A percentile compares a stretch with the other conserved stretches of the same genome.
These are phyloP conservation scores for Malachius bipustulatus DNA, from an alignment of 2,888 invertebrate species.

Conservation along the genomic window DNA sequence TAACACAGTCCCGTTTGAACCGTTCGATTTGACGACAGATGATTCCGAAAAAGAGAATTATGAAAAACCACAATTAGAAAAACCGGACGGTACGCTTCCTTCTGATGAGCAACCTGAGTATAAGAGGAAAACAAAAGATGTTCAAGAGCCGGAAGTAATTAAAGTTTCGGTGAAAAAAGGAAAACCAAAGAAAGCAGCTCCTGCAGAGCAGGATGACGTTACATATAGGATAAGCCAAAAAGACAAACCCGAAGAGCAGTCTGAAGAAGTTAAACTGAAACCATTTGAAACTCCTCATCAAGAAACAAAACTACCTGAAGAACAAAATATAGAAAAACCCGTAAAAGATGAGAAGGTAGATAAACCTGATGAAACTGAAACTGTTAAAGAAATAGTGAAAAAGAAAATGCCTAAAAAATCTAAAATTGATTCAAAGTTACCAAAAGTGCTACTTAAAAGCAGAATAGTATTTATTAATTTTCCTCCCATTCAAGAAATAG, in stretches of 20 bases:
- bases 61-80: slow-evolving; percentile 27
- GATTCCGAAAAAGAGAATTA: slow-evolving; percentile 29
- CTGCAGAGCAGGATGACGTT: slow-evolving; percentile 24
- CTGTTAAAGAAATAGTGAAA: slow-evolving; percentile 30
- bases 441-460: slow-evolving; percentile 31
- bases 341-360: slow-evolving; percentile 34
- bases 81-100: slow-evolving; percentile 17
- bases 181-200: slow-evolving; percentile 32
- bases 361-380: slow-evolving; percentile 37
- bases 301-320: slow-evolving; percentile 24
- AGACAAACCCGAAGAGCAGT: slow-evolving; percentile 22
- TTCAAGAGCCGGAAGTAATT: slow-evolving; percentile 18
- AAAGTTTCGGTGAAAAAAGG: slow-evolving; percentile 24
- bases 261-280: slow-evolving; percentile 23
- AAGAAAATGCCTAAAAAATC: slow-evolving; percentile 16
- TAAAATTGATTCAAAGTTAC: slow-evolving; percentile 21
- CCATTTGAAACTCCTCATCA: slow-evolving; percentile 26
- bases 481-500: slow-evolving; percentile 28
- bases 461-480: slow-evolving; percentile 30
- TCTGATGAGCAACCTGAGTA: slow-evolving; percentile 4
- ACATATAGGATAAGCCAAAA: slow-evolving; percentile 29
- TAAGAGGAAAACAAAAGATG: background rate
- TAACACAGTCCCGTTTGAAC: slow-evolving; percentile 34
- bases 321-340: background rate
- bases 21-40: slow-evolving; percentile 33